These are phyloP conservation scores for Epinephelus moara DNA, from an alignment of 2,113 vertebrate genomes.

Conservation along the genomic window DNA sequence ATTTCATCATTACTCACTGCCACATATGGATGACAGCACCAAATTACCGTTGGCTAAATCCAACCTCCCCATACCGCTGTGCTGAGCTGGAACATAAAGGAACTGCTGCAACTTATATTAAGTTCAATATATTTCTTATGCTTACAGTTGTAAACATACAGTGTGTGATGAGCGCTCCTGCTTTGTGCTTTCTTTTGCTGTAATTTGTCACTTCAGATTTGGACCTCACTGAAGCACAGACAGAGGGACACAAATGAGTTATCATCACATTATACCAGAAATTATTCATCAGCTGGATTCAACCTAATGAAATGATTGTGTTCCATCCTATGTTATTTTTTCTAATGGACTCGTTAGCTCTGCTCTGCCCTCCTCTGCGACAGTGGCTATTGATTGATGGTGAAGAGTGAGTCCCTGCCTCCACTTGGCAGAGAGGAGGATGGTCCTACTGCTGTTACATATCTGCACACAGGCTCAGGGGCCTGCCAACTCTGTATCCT, in stretches of 20 bases:
- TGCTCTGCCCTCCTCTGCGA: conserved; percentile 13
- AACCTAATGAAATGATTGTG: conserved; percentile 3
- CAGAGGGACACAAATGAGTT: not conserved
- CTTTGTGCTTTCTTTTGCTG: conserved; percentile 17
- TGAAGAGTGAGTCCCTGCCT: conserved; percentile 36
- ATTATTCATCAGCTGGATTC: conserved; percentile 16
- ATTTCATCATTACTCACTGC: conserved; percentile 55
- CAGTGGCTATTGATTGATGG: conserved; percentile 49
- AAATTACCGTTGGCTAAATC: not conserved
- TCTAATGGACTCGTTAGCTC: conserved; percentile 22
- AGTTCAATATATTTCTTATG: conserved; percentile 30
- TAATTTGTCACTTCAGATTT: conserved; percentile 20
- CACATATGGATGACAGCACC: conserved; percentile 32
- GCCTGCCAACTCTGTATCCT: conserved; percentile 73
- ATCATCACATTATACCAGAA: conserved; percentile 1
- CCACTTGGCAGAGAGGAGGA: conserved; percentile 40
- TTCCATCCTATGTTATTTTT: conserved; percentile 14
- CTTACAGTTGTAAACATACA: conserved; percentile 33
- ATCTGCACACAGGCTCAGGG: conserved; percentile 65
- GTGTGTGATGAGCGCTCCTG: not conserved
- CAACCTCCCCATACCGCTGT: conserved; percentile 9
- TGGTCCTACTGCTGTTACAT: conserved; percentile 49
- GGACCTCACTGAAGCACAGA: not conserved
- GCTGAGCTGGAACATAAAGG: conserved; percentile 3
- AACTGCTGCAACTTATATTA: conserved; percentile 52